Percentiles rank a stretch among this genome's conserved stretches.
These are phyloP conservation scores for Melinopterus prodromus DNA, from an alignment of 2,888 invertebrate species.

Conservation along the genomic window DNA sequence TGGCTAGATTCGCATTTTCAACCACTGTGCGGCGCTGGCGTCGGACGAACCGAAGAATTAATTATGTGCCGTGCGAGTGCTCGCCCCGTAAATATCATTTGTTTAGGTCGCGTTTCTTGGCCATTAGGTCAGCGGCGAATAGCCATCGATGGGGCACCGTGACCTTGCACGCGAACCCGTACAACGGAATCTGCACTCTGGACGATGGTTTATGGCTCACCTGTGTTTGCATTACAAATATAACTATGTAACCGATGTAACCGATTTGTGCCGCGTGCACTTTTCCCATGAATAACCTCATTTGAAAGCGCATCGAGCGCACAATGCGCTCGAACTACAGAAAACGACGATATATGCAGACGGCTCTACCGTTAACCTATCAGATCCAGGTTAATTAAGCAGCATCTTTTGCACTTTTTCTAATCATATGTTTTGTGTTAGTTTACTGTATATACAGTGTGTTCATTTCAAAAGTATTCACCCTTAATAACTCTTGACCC, in stretches of 20 bases:
- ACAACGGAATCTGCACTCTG: neutral
- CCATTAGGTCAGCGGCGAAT: neutral
- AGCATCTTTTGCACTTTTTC: no score
- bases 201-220: neutral
- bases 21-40: no score
- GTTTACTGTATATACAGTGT: no score
- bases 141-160: neutral
- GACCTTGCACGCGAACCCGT: neutral
- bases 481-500: no score
- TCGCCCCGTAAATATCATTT: neutral
- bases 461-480: no score
- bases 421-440: no score
- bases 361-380: neutral
- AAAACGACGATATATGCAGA: neutral
- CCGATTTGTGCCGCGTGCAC: neutral
- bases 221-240: neutral
- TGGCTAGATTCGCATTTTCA: no score
- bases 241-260: neutral
- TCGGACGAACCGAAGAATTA: neutral
- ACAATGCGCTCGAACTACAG: neutral
- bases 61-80: neutral
- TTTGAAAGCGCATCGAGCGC: neutral
- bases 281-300: neutral
- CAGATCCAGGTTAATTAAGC: neutral
- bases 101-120: neutral